phyloP scores from a whole-genome alignment of 1,140 invertebrate genomes.

The Aradophagus sp. region DNA sequence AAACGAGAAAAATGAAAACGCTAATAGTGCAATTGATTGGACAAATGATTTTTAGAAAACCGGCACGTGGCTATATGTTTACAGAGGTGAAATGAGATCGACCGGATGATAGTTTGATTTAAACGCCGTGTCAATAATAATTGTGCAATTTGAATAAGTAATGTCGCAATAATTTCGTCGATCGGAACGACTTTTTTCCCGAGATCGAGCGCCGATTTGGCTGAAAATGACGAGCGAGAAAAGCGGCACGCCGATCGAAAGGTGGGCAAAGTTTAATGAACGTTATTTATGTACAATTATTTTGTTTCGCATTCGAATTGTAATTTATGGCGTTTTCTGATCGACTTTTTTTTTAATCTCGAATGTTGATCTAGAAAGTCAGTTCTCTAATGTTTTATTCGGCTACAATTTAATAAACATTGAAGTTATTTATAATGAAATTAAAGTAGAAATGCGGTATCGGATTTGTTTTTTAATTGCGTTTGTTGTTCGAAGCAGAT shows the following conservation, averaged over 20 bases:
- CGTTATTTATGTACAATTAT: conserved; percentile 5
- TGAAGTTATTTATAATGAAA: no score
- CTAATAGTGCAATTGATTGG: no score
- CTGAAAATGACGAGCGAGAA: neutral
- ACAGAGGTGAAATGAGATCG: conserved; percentile 23
- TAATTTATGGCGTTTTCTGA: neutral
- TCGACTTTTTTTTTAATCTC: no score
- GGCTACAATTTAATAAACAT: no score
- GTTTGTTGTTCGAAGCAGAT: no score
- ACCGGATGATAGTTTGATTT: conserved; percentile 27
- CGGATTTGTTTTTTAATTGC: no score
- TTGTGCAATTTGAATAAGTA: conserved; percentile 34
- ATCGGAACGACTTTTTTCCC: neutral
- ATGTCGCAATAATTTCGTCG: conserved; percentile 21
- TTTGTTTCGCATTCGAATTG: neutral
- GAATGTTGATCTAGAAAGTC: no score
- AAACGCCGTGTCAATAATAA: conserved; percentile 24
- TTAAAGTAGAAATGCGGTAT: no score
- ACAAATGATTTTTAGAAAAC: conserved; percentile 27
- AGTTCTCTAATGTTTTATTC: no score
- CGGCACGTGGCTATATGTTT: conserved; percentile 22
- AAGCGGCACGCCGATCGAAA: neutral
- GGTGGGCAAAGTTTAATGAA: conserved; percentile 7
- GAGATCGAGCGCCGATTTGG: neutral
- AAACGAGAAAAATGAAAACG: no score